Evolutionary conservation across 92 coral and sea anemone genomes (phyloP), one percentile per base, ranked within the genome.

Genomic region (Phenganax subtilis): DNA sequence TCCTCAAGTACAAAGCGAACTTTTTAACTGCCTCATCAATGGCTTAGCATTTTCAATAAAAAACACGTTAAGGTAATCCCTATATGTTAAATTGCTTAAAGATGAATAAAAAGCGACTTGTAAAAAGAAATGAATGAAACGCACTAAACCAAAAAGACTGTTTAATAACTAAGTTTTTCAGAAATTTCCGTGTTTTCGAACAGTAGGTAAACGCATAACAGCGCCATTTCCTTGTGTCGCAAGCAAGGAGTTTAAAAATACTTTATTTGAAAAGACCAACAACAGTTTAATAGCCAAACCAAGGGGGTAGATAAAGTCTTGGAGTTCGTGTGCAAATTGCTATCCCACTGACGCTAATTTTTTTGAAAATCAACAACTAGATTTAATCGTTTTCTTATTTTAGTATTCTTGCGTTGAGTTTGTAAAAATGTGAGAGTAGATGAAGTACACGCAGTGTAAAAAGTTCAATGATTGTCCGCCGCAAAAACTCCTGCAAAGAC

Each of bases 401-500:
- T 57, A 10, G 44, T 59, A 29, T 27, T 57, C 57, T 59, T 0
- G 17, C 31, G 73, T 68, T 14, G 31, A 29, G 81, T 20, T 37
- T n/a, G 31, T 54, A 29, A 59, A 76, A n/a, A 29, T 54, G 16
- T 57, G 54, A 12, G 81, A 52, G 0, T 54, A 57, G 44, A 57
- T 76, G 60, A 56, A 76, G 44, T 51, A 30, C 57, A 11, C 47
- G 5, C 47, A 37, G 47, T 37, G 47, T 37, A 37, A 37, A 37
- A 37, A 76, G 51, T 27, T 76, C 31, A 17, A 57, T 76, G 44
- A 52, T 47, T 57, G 54, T 31, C 17, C 55, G 67, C 83, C 74
- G 74, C 74, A 79, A 55, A 27, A 15, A 0, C 83, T 79, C 83
- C 83, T 79, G 83, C 83, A 79, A 79, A 63, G 83, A 67, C 72